phyloP scores from a whole-genome alignment of 1,140 invertebrate genomes.

The Drosophila tsacasi region DNA sequence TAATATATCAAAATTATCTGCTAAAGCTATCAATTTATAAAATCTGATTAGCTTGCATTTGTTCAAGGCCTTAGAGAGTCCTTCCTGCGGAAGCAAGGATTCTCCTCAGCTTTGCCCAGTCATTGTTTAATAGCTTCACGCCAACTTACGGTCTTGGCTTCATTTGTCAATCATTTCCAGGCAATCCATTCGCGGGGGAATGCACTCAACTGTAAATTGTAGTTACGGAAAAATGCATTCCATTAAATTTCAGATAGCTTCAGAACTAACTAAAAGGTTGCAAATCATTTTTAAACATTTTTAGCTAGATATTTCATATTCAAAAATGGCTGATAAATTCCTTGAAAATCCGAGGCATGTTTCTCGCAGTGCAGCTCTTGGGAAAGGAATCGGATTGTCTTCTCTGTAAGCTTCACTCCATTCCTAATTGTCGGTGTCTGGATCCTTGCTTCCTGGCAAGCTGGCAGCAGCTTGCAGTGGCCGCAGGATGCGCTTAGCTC shows the following conservation, averaged over 20 bases:
- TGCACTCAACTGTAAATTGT: slow-evolving; percentile 37
- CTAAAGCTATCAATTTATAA: slow-evolving; percentile 7
- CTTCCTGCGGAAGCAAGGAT: background rate
- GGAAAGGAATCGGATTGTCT: slow-evolving; percentile 31
- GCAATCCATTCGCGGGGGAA: slow-evolving; percentile 28
- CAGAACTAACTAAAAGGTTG: too few relatives aligned
- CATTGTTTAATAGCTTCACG: slow-evolving; percentile 61
- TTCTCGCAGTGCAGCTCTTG: slow-evolving; percentile 9
- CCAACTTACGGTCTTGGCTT: slow-evolving; percentile 42
- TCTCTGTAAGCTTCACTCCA: background rate
- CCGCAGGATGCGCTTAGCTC: slow-evolving; percentile 7
- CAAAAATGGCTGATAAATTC: background rate
- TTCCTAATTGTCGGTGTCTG: background rate
- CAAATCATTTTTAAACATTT: background rate
- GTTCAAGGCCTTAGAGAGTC: slow-evolving; percentile 9
- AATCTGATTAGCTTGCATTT: slow-evolving; percentile 50
- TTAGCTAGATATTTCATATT: background rate
- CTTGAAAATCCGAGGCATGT: background rate
- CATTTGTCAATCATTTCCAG: slow-evolving; percentile 70
- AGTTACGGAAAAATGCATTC: background rate
- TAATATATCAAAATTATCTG: slow-evolving; percentile 26
- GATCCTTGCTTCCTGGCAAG: background rate
- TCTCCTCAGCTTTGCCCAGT: background rate
- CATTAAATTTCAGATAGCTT: too few relatives aligned
- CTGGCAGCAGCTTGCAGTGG: slow-evolving; percentile 38